Base-by-base conservation (phyloP, 2,113 vertebrate genomes). In the Oostethus manadensis region DNA sequence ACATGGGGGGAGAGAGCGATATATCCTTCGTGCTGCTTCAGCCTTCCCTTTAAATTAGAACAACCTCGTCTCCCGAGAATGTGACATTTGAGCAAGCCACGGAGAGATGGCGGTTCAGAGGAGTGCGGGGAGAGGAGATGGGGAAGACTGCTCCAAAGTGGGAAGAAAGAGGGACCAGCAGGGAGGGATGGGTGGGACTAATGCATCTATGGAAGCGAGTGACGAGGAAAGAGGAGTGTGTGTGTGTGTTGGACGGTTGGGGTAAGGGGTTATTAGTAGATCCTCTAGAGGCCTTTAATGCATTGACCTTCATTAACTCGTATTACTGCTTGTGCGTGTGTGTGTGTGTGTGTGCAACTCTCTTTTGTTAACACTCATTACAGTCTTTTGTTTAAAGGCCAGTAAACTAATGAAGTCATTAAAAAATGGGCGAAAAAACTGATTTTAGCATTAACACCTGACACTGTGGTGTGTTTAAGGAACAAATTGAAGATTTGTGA, bases 391-490 rank as follows among this genome's bases (percentile, higher is more conserved):
- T 92, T 93, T 88, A 90, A 90, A 92, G 91, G 89, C 89, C 92
- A 93, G 91, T 89, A 92, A 93, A 93, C 80, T 94, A 95, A 96
- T 93, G 93, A 94, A 94, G 91, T 93, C 92, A 94, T 96, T 94
- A 94, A 94, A 93, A 92, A 90, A 79, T 68, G 73, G 87, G 85
- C 90, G 88, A 90, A 84, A 84, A 77, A 89, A 89, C 90, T 87
- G 82, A 88, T 89, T 92, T 84, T 66, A 75, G 67, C 58, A 71
- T 65, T 67, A 74, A 60, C 74, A 83, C 60, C 56, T 54, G 56
- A 55, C 60, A 63, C 38, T 48, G 65, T 56, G 56, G 65, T 65
- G 66, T 60, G 49, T 60, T 62, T 78, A 56, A 64, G 63, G 66
- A 58, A 40, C 56, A 26, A 47, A n/a, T 20, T 35, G 57, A 58